Evolutionary conservation across 2,797 vertebrate genomes (phyloP).

Genomic region (Eremophila alpestris): DNA sequence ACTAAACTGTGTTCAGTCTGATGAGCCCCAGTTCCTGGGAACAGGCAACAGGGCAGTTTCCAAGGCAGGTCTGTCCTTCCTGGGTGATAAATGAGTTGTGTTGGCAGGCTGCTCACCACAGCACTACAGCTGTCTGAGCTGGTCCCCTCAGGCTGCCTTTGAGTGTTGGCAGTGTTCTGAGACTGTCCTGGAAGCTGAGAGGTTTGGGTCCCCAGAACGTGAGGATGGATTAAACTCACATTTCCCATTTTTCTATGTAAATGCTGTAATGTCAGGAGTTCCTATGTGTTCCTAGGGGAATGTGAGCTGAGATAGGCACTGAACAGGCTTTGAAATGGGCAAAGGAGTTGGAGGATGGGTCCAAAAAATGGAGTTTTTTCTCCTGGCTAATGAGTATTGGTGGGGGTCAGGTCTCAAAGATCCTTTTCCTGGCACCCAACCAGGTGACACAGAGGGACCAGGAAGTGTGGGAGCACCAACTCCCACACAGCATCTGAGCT

Average conservation of each 20-base stretch:
- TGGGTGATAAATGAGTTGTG: not conserved
- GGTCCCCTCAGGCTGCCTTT: not conserved
- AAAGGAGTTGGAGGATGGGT: not conserved
- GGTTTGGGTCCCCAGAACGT: not conserved
- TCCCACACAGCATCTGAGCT: not conserved
- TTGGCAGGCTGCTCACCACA: not conserved
- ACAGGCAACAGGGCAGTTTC: not conserved
- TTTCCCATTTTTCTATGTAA: not conserved
- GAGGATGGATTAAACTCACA: not conserved
- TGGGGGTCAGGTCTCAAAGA: rapidly evolving
- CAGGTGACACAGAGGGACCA: not conserved
- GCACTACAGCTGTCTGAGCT: not conserved
- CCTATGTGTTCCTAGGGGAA: rapidly evolving
- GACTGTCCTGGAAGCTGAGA: not conserved
- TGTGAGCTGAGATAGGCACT: rapidly evolving
- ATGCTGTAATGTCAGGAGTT: not conserved
- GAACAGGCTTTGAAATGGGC: not conserved
- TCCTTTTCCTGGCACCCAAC: not conserved
- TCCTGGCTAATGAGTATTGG: not conserved
- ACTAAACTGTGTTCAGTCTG: not conserved
- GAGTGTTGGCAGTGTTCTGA: not conserved
- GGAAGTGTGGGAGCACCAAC: rapidly evolving
- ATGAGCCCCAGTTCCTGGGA: not conserved
- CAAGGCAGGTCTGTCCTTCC: not conserved
- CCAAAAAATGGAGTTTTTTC: not conserved